Base-by-base conservation (phyloP, 1,140 invertebrate species). In the Drosophila sp. region DNA sequence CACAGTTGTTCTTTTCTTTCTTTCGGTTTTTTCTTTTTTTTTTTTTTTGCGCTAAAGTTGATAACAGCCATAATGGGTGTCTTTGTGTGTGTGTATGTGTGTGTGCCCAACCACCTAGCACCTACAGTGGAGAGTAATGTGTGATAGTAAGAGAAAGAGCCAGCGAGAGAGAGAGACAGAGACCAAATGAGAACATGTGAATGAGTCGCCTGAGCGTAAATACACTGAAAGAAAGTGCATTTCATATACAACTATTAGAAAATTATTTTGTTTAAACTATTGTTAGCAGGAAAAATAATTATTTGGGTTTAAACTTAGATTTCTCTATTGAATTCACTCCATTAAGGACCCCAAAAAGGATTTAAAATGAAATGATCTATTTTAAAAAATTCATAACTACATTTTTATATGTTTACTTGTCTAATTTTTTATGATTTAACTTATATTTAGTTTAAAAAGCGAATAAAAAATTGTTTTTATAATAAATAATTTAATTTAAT, bases 41-140 rank as follows among this genome's bases (percentile, higher is more conserved):
- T 47, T 17, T 47, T 23, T 47, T 23, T 50, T 50, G 44, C 44
- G 83, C 79, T 85, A 72, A 79, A 71, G 84, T 87, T 87, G 83
- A 87, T 87, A 87, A 87, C 83, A 87, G 80, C 83, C 83, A 87
- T 87, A 62, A 70, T 83, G 84, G 66, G 30, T 38, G 50, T 32
- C 54, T 62, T 33, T 65, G 64, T 56, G 44, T 35, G n/a, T 69
- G 58, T 63, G 58, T 69, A 56, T 47, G 60, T 69, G 60, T 60
- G 41, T 66, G 58, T 62, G 67, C 70, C 69, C 80, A 72, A 82
- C 80, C 70, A 76, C 54, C 69, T 70, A 73, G 64, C 72, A 66
- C 55, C 67, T 65, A 60, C 57, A 38, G 60, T 58, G 57, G 80
- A 80, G 74, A 50, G 44, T 10, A 50, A 50, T 25, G 44, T 27